Evolutionary conservation across 2,888 invertebrate genomes (phyloP).

Genomic region (Dasysyrphus albostriatus): DNA sequence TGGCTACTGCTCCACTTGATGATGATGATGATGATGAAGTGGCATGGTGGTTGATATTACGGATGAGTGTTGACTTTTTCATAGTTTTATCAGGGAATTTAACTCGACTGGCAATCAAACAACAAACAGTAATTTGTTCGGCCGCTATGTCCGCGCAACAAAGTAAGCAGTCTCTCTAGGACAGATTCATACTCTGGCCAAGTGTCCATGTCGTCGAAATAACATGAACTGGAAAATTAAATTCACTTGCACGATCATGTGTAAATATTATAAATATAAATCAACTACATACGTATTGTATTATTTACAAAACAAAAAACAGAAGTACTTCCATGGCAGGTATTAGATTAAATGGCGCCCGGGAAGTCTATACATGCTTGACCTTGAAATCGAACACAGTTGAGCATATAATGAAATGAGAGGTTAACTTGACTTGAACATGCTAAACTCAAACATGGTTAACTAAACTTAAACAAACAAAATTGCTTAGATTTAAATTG

Average conservation of each 20-base stretch:
- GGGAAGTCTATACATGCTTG: neutral
- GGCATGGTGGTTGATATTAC: constrained; percentile 38
- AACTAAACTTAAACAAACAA: no score
- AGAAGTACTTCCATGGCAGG: constrained; percentile 2
- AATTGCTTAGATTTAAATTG: no score
- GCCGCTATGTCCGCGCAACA: neutral
- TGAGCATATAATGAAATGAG: neutral
- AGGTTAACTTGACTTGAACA: neutral
- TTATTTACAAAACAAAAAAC: constrained; percentile 66
- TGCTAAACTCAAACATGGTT: neutral
- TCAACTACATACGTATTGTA: constrained; percentile 45
- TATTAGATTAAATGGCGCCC: constrained; percentile 3
- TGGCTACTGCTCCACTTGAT: constrained; percentile 31
- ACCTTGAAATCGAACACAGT: neutral
- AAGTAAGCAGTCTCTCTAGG: neutral
- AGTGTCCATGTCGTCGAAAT: neutral
- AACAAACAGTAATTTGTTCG: constrained; percentile 71
- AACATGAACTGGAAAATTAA: constrained; percentile 57
- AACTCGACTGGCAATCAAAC: constrained; percentile 58
- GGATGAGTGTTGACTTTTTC: constrained; percentile 52
- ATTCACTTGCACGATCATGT: constrained; percentile 66
- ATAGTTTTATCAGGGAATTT: constrained; percentile 57
- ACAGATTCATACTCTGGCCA: neutral
- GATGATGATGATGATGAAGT: constrained; percentile 28
- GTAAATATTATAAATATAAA: constrained; percentile 72